Evolutionary conservation across 2,888 invertebrate species (phyloP), one percentile per base, ranked within the genome.

Genomic region (Rutpela maculata): DNA sequence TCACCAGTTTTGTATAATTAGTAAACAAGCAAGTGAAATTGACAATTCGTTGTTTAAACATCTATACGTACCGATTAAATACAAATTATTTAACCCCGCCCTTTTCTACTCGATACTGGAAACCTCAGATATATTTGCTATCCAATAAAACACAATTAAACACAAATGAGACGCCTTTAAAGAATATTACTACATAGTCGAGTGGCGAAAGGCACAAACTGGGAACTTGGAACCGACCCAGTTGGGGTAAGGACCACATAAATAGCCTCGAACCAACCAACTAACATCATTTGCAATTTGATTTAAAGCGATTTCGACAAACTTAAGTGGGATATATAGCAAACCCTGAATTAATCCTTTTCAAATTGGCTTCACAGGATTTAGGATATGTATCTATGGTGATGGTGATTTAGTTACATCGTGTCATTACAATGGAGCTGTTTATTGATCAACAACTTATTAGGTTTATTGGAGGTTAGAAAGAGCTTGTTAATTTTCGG

Each of bases 111-210:
- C n/a, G 15, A 17, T 50, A 50, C 6, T 5, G 15, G 50, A n/a
- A 50, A 17, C 50, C 15, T 4, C 50, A 50, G 15, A 43, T 43
- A 15, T 15, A 43, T 43, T 43, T 43, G 12, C 50, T 5, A 50
- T n/a, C 50, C n/a, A n/a, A 50, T 50, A 50, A 35, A 35, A 35
- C 9, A 35, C 31, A 35, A 35, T 35, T 35, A 35, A 50, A 17
- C 15, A 50, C 50, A 50, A 50, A 50, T 50, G 50, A 50, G 50
- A 4, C n/a, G n/a, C 6, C 50, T 50, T 50, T 50, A 50, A 50
- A n/a, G 50, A 50, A 50, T 50, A 50, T 50, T 50, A n/a, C n/a
- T 50, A 50, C n/a, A 50, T n/a, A 50, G 50, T 50, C 50, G 50
- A 50, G 50, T 50, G 50, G 50, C n/a, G 50, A 50, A 50, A 50